These are phyloP conservation scores for Nymphalis c-album DNA, from an alignment of 2,888 invertebrate species.

Conservation along the genomic window DNA sequence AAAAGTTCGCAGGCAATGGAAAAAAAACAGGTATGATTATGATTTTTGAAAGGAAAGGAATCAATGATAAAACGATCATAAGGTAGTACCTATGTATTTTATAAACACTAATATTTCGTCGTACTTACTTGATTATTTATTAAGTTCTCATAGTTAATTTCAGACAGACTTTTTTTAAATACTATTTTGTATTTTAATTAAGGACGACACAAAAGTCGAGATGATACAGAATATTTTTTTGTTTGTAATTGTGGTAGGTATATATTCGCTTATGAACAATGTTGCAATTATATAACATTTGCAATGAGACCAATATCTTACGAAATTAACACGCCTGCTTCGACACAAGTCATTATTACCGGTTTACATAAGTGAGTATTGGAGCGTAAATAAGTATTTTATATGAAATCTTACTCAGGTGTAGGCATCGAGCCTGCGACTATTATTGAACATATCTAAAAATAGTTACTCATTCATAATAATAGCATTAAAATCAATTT, in stretches of 20 bases:
- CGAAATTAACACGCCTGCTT: constrained; percentile 27
- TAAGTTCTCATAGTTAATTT: no score
- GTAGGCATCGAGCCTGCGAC: background rate
- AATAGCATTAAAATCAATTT: no score
- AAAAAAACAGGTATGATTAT: no score
- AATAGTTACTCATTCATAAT: background rate
- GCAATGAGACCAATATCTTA: constrained; percentile 23
- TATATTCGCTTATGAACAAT: background rate
- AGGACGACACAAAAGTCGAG: no score
- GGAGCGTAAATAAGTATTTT: constrained; percentile 37
- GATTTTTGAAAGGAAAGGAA: no score
- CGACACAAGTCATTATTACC: constrained; percentile 22
- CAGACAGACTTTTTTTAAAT: no score
- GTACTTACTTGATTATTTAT: no score
- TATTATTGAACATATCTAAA: background rate
- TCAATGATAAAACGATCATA: no score
- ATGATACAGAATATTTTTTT: background rate
- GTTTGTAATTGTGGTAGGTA: background rate
- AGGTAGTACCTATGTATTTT: no score
- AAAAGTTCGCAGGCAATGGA: no score
- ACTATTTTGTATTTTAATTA: no score
- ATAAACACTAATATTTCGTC: no score
- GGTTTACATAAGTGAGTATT: constrained; percentile 37
- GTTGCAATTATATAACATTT: constrained; percentile 29
- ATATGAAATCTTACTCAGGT: constrained; percentile 24